Conservation (phyloP, 2,888 invertebrate species). For the Tachina grossa region DNA sequence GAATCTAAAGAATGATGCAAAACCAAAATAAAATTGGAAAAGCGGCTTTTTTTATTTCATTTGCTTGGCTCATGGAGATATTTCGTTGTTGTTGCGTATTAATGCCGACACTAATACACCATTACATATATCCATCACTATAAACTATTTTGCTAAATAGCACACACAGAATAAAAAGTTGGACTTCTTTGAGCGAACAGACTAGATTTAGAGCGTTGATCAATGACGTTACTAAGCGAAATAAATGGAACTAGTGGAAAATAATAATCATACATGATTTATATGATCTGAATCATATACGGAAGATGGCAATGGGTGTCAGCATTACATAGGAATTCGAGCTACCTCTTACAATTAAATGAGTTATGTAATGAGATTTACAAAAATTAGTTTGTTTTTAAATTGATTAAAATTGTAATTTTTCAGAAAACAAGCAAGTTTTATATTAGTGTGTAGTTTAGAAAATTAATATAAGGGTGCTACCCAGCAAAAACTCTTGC, state of each 20-base stretch:
- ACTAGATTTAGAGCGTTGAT: slow-evolving; percentile 14
- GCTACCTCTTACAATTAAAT: no score
- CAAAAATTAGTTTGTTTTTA: no score
- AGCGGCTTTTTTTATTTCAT: slow-evolving; percentile 57
- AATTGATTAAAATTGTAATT: no score
- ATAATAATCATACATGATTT: no score
- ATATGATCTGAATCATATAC: no score
- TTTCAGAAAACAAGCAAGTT: no score
- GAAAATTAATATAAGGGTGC: no score
- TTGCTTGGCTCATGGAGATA: slow-evolving; percentile 34
- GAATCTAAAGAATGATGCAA: slow-evolving; percentile 55
- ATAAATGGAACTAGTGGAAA: not conserved
- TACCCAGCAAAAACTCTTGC: no score
- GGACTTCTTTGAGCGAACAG: not conserved
- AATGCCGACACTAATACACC: slow-evolving; percentile 71
- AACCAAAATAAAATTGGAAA: slow-evolving; percentile 55
- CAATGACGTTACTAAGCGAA: not conserved
- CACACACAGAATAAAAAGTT: not conserved
- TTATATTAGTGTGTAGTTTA: no score
- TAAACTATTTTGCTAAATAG: slow-evolving; percentile 45
- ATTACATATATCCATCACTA: slow-evolving; percentile 68
- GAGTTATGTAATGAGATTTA: no score
- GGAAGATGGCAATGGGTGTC: not conserved
- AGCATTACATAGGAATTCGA: not conserved
- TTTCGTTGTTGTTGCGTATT: slow-evolving; percentile 69